Evolutionary conservation across 1,140 invertebrate species (phyloP), one percentile per base, ranked within the genome.

Genomic region (Mya arenaria): DNA sequence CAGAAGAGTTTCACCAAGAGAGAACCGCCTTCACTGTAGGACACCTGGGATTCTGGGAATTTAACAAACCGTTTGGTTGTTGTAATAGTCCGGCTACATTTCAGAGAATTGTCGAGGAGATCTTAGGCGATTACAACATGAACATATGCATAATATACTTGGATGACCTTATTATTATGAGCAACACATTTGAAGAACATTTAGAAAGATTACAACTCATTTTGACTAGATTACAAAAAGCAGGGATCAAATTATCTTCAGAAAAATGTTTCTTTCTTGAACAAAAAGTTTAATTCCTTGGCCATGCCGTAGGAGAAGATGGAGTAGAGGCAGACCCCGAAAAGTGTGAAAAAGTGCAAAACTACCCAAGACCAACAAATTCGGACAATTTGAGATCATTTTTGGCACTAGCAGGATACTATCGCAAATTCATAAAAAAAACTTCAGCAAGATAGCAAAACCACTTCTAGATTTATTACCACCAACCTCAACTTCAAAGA

Each of bases 251-350:
- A 44, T 39, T 68, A 28, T 68, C 65, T 15, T 3, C 65, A 15
- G 65, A 68, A 28, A 68, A 68, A 34, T 68, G 32, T 37, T 34
- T 39, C 10, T 68, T 68, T 68, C 3, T 68, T 13, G 8, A 37
- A 44, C 39, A 37, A 8, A 68, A 25, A 39, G 32, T 34, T 4
- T 28, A 39, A 28, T 68, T 68, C 25, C 25, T 68, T 41, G 65
- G 65, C 44, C 65, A 68, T 68, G 36, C 44, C 5, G 36, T 68
- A 13, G 36, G 65, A 15, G n/a, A n/a, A 15, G 65, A 68, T 68
- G 65, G 39, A 28, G 39, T 68, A 15, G 13, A 44, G 25, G 19
- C 36, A n/a, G 65, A 68, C 34, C 65, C 36, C 23, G 65, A 68
- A 6, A 63, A 63, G 36, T 63, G 15, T 63, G 28, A 15, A 8